A percentile compares a stretch with the other conserved stretches of the same genome.
Evolutionary conservation across 2,113 vertebrate species (phyloP).

Genomic region (Syngnathus floridae): DNA sequence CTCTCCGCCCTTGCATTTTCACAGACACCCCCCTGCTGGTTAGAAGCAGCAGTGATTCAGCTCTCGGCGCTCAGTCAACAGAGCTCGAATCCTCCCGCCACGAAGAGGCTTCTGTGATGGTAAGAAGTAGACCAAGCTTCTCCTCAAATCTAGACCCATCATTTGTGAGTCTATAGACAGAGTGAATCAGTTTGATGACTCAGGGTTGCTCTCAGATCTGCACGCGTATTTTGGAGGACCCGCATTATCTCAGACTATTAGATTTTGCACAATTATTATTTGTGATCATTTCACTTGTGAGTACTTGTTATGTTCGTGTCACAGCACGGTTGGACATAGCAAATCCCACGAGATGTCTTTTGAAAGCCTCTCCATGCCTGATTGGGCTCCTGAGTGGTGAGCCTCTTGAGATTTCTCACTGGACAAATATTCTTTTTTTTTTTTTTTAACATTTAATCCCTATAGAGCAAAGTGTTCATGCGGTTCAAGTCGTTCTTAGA

Average conservation of each 20-base stretch:
- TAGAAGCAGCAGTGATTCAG: conserved; percentile 91
- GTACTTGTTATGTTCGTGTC: conserved; percentile 23
- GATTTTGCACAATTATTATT: background rate
- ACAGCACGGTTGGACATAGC: conserved; percentile 19
- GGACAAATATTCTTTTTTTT: conserved; percentile 50
- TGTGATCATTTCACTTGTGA: background rate
- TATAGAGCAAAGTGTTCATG: conserved; percentile 30
- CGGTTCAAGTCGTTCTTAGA: conserved; percentile 25
- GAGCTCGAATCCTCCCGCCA: conserved; percentile 67
- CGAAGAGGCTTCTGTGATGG: conserved; percentile 52
- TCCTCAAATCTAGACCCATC: background rate
- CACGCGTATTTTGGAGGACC: background rate
- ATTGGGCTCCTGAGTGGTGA: conserved; percentile 53
- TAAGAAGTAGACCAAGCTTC: conserved; percentile 27
- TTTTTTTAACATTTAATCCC: conserved; percentile 22
- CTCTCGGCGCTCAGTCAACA: conserved; percentile 64
- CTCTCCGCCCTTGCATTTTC: conserved; percentile 5
- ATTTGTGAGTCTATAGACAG: background rate
- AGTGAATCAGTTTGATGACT: background rate
- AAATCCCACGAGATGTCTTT: conserved; percentile 30
- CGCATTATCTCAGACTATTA: background rate
- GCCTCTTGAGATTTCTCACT: conserved; percentile 21
- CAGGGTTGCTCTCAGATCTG: background rate
- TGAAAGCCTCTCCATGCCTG: conserved; percentile 27
- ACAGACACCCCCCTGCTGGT: conserved; percentile 89